phyloP scores from a whole-genome alignment of 2,888 invertebrate genomes.

The Drosophila niveifrons region DNA sequence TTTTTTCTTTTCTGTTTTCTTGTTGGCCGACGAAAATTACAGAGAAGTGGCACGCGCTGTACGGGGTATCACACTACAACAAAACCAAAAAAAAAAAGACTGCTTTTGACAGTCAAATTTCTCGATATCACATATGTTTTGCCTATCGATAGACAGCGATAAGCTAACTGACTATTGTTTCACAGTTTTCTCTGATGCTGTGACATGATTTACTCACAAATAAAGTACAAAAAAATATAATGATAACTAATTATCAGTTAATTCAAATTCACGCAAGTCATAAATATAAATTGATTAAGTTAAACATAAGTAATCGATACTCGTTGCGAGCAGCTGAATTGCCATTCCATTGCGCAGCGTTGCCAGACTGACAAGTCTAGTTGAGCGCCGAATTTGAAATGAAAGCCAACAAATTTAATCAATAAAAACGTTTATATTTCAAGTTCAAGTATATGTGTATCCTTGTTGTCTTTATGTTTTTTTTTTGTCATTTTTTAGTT shows the following conservation, averaged over 20 bases:
- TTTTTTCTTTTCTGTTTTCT: not conserved
- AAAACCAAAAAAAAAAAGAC: conserved; percentile 45
- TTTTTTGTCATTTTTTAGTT: not conserved
- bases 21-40: conserved; percentile 36
- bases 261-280: too few species aligned
- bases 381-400: conserved; percentile 27
- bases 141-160: conserved; percentile 46
- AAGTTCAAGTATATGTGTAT: conserved; percentile 64
- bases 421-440: conserved; percentile 79
- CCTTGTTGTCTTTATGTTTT: conserved; percentile 37
- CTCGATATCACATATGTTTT: conserved; percentile 33
- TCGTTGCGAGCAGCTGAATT: conserved; percentile 30
- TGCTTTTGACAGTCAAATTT: conserved; percentile 50
- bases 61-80: conserved; percentile 50
- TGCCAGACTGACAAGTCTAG: conserved; percentile 18
- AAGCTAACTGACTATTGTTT: not conserved
- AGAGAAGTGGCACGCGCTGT: conserved; percentile 58
- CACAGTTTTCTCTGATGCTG: not conserved
- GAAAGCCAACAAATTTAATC: conserved; percentile 38
- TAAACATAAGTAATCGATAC: conserved; percentile 28
- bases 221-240: not conserved
- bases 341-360: not conserved
- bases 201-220: too few species aligned
- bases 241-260: not conserved
- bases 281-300: not conserved